Conservation (phyloP, 2,113 vertebrate genomes). For the Brienomyrus longianalis region DNA sequence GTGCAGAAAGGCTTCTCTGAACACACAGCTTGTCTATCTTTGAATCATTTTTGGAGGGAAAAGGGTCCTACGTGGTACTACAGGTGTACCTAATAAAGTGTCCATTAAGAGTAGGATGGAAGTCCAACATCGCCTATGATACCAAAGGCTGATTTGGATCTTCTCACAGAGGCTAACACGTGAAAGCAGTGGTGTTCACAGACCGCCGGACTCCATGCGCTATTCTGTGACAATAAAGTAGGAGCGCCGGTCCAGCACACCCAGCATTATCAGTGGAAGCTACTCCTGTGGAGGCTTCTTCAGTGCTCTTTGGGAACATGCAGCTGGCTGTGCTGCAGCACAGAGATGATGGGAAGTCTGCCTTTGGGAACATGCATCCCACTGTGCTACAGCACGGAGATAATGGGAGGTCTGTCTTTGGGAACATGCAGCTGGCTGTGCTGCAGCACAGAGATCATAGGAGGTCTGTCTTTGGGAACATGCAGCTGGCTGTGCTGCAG, state of each 20-base stretch:
- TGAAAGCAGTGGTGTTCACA: neutral
- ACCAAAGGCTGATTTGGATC: neutral
- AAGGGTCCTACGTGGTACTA: neutral
- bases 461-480: too few relatives aligned
- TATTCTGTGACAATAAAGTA: neutral
- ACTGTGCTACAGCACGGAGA: too few relatives aligned
- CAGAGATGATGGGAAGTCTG: neutral
- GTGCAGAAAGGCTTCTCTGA: neutral
- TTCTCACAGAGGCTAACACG: neutral
- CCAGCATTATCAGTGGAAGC: neutral
- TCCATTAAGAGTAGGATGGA: neutral
- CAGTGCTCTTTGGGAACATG: neutral
- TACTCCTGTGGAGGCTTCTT: neutral
- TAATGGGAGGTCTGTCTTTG: too few relatives aligned
- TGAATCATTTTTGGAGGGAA: neutral
- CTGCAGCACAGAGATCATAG: too few relatives aligned
- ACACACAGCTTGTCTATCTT: neutral
- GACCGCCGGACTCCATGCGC: neutral
- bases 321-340: too few relatives aligned
- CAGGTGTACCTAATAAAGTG: neutral
- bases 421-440: too few relatives aligned
- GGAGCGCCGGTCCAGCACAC: neutral
- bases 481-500: too few relatives aligned
- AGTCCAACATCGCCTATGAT: neutral
- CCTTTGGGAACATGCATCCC: too few relatives aligned